phyloP scores from a whole-genome alignment of 2,797 vertebrate genomes.

The Vespertilio murinus region DNA sequence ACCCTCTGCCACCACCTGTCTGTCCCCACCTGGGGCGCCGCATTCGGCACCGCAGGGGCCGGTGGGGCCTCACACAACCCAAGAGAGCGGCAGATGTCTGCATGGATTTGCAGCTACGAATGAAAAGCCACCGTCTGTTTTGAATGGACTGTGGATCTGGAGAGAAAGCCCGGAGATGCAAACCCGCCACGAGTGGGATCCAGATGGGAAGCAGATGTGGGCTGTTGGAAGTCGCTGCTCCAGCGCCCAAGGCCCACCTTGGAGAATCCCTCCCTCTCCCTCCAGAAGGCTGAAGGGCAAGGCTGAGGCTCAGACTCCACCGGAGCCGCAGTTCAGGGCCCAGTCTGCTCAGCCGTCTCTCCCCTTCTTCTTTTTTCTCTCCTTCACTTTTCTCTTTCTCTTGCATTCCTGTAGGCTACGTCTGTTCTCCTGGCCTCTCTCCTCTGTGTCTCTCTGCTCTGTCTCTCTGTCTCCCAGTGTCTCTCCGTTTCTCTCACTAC shows the following conservation, averaged over 20 bases:
- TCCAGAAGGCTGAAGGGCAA: neutral
- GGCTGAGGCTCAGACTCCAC: accelerated
- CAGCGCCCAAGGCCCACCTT: conserved; percentile 18
- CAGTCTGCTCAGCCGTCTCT: neutral
- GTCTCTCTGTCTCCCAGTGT: neutral
- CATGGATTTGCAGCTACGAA: conserved; percentile 45
- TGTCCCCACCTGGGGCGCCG: neutral
- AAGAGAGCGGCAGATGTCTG: conserved; percentile 28
- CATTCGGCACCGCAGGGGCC: neutral
- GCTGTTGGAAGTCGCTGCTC: neutral
- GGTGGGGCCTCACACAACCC: neutral
- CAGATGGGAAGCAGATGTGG: conserved; percentile 76
- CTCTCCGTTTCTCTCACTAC: neutral
- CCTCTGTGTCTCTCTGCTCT: neutral
- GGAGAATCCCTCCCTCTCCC: neutral
- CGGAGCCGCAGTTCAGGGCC: neutral
- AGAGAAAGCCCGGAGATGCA: conserved; percentile 44
- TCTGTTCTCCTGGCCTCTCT: neutral
- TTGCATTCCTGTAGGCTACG: neutral
- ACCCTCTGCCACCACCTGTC: neutral
- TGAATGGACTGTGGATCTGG: conserved; percentile 61
- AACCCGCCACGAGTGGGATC: conserved; percentile 21
- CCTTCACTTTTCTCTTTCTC: neutral
- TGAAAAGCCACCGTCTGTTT: conserved; percentile 62
- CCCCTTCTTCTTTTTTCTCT: neutral